Conservation (phyloP, 2,113 vertebrate species). For the Urocolius indicus region DNA sequence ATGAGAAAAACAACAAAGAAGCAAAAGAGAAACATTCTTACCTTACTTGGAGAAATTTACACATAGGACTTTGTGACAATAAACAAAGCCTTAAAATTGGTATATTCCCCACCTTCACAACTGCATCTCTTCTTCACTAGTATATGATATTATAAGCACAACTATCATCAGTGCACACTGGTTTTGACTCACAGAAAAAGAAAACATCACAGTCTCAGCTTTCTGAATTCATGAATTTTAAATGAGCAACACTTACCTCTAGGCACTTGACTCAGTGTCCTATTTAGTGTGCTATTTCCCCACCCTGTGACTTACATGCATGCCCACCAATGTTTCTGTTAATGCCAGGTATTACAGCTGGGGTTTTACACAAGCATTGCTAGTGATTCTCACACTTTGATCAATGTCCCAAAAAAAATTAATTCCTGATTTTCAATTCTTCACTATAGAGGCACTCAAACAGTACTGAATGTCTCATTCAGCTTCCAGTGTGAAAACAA, state of each 20-base stretch:
- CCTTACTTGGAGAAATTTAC: not conserved
- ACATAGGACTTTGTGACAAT: not conserved
- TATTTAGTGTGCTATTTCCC: not conserved
- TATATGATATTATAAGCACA: not conserved
- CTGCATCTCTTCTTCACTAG: not conserved
- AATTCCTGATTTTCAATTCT: accelerated
- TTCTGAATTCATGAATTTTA: not conserved
- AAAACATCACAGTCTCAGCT: not conserved
- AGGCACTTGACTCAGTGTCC: not conserved
- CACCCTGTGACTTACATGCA: not conserved
- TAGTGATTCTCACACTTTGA: not conserved
- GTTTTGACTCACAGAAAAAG: not conserved
- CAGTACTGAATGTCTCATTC: accelerated
- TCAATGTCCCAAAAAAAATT: not conserved
- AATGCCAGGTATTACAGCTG: accelerated
- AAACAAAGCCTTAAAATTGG: not conserved
- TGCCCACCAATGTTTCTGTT: not conserved
- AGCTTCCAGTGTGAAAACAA: not conserved
- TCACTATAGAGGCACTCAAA: not conserved
- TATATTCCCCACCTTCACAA: accelerated
- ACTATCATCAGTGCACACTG: accelerated
- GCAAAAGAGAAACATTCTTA: not conserved
- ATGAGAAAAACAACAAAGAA: not conserved
- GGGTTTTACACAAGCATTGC: not conserved
- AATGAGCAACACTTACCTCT: not conserved